Evolutionary conservation across 2,113 vertebrate species (phyloP).

Genomic region (Cynoglossus semilaevis): DNA sequence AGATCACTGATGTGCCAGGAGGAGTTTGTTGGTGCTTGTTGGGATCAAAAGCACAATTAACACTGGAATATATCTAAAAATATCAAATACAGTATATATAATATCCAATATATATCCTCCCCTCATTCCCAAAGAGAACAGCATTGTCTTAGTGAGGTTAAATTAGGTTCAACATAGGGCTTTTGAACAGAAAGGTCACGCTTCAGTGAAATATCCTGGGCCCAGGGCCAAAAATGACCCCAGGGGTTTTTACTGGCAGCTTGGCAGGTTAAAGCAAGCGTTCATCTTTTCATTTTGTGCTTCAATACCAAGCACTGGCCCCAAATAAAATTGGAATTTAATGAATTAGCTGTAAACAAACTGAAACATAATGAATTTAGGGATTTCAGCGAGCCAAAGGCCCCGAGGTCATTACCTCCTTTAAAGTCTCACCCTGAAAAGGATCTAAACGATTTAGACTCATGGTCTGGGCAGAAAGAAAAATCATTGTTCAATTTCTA

Average conservation of each 20-base stretch:
- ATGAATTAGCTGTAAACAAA: slow-evolving; percentile 8
- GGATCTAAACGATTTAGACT: background rate
- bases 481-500: background rate
- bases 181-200: background rate
- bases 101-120: no score
- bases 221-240: background rate
- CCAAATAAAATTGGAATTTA: background rate
- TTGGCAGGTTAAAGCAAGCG: background rate
- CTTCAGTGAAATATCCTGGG: slow-evolving; percentile 4
- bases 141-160: background rate
- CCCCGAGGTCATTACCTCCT: background rate
- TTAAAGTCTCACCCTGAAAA: background rate
- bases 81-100: no score
- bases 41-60: no score
- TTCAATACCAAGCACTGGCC: background rate
- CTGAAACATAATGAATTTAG: slow-evolving; percentile 4
- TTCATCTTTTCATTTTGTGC: background rate
- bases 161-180: background rate
- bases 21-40: no score
- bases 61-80: no score
- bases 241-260: no score
- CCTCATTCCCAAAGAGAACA: no score
- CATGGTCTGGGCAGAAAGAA: background rate
- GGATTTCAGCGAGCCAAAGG: background rate
- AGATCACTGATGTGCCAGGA: no score